Conservation (phyloP, 2,113 vertebrate genomes). For the Zingel zingel region DNA sequence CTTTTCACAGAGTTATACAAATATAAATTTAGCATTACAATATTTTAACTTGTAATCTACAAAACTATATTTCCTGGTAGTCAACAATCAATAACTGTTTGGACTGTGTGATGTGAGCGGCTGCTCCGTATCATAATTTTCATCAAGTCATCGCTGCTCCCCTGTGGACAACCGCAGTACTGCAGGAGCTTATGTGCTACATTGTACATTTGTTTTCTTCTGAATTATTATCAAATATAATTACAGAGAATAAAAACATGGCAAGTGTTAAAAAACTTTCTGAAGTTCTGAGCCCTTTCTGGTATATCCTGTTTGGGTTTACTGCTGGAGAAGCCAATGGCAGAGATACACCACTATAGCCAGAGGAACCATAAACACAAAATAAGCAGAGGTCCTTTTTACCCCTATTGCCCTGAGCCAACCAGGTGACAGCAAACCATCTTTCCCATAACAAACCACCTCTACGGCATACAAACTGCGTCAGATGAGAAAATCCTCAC, state of each 20-base stretch:
- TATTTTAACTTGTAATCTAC: neutral
- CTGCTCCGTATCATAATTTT: neutral
- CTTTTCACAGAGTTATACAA: neutral
- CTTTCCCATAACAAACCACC: conserved; percentile 75
- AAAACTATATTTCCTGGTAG: conserved; percentile 3
- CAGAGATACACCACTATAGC: conserved; percentile 27
- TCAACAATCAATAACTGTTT: neutral
- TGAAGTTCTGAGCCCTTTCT: neutral
- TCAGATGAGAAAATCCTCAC: conserved; percentile 15
- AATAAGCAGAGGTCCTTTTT: conserved; percentile 61
- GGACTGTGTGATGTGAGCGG: neutral
- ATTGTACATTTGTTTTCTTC: neutral
- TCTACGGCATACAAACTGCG: conserved; percentile 11
- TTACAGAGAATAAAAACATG: conserved; percentile 29
- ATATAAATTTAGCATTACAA: neutral
- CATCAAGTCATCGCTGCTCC: conserved; percentile 48
- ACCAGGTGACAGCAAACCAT: conserved; percentile 46
- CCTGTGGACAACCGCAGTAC: conserved; percentile 53
- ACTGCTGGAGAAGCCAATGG: conserved; percentile 18
- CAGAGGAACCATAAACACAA: conserved; percentile 76
- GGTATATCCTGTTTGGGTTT: conserved; percentile 11
- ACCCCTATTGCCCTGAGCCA: conserved; percentile 75
- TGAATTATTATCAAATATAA: neutral
- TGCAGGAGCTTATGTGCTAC: conserved; percentile 14
- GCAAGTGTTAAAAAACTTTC: neutral